Evolutionary conservation across 2,113 vertebrate genomes (phyloP).

Genomic region (Grammomys surdaster): DNA sequence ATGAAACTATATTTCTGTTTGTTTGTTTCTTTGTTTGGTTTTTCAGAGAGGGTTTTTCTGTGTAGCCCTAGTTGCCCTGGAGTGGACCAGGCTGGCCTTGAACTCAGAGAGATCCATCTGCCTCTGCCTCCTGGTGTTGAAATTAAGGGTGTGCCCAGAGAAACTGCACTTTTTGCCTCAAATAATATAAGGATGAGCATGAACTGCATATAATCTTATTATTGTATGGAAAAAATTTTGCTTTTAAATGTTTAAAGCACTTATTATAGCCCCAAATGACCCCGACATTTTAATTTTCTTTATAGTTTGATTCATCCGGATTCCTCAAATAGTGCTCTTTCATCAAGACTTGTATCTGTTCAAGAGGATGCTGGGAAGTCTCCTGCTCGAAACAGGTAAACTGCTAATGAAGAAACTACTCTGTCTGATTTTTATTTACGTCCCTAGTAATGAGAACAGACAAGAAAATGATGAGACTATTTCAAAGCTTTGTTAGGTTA

Average conservation of each 20-base stretch:
- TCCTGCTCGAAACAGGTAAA: constrained; percentile 95
- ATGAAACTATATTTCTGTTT: constrained; percentile 15
- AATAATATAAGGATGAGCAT: constrained; percentile 34
- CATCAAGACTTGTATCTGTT: constrained; percentile 91
- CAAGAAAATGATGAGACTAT: background rate
- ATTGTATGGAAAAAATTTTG: constrained; percentile 9
- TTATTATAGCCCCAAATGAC: constrained; percentile 14
- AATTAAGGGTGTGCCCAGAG: background rate
- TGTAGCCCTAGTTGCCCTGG: background rate
- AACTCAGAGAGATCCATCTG: background rate
- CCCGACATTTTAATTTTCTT: constrained; percentile 65
- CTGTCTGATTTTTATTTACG: constrained; percentile 42
- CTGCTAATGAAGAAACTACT: background rate
- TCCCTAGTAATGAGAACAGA: constrained; percentile 8
- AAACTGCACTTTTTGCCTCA: background rate
- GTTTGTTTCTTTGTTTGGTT: background rate
- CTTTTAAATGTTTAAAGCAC: constrained; percentile 50
- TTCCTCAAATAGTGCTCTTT: constrained; percentile 90
- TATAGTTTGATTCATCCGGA: constrained; percentile 96
- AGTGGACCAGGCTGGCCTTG: background rate
- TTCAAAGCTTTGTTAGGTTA: background rate
- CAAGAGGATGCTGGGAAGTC: constrained; percentile 97
- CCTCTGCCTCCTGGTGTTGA: background rate
- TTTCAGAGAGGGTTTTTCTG: background rate
- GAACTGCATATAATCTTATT: background rate